phyloP scores from a whole-genome alignment of 2,888 invertebrate species.

The Lingula anatina region DNA sequence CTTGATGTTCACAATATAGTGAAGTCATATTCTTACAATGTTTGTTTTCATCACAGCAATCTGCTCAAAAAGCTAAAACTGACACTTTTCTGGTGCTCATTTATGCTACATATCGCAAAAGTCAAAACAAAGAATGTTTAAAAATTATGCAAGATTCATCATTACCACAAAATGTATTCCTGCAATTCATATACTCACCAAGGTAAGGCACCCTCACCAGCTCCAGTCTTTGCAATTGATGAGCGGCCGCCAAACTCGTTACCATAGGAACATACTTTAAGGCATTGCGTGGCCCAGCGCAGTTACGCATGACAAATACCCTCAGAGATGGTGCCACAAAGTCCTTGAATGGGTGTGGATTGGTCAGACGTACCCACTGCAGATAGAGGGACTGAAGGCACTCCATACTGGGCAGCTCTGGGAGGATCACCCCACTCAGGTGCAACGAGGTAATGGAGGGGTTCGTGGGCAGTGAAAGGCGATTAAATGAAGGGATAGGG shows the following conservation, averaged over 20 bases:
- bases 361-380: slow-evolving; percentile 35
- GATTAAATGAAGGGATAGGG: slow-evolving; percentile 20
- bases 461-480: slow-evolving; percentile 21
- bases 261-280: slow-evolving; percentile 33
- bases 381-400: slow-evolving; percentile 35
- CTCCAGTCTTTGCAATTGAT: slow-evolving; percentile 28
- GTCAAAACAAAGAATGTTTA: too few relatives aligned
- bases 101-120: too few relatives aligned
- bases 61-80: too few relatives aligned
- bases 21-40: too few relatives aligned
- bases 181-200: slow-evolving; percentile 21
- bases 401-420: slow-evolving; percentile 31
- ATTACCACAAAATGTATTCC: too few relatives aligned
- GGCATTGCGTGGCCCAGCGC: slow-evolving; percentile 30
- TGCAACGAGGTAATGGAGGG: slow-evolving; percentile 30
- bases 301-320: slow-evolving; percentile 43
- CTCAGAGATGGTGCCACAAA: slow-evolving; percentile 32
- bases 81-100: too few relatives aligned
- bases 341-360: slow-evolving; percentile 37
- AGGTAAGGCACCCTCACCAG: slow-evolving; percentile 39
- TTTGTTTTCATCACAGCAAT: too few relatives aligned
- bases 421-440: slow-evolving; percentile 29
- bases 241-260: slow-evolving; percentile 25
- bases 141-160: too few relatives aligned
- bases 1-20: too few relatives aligned